Evolutionary conservation across 2,113 vertebrate species (phyloP), one percentile per base, ranked within the genome.

Genomic region (Falcunculus frontatus): DNA sequence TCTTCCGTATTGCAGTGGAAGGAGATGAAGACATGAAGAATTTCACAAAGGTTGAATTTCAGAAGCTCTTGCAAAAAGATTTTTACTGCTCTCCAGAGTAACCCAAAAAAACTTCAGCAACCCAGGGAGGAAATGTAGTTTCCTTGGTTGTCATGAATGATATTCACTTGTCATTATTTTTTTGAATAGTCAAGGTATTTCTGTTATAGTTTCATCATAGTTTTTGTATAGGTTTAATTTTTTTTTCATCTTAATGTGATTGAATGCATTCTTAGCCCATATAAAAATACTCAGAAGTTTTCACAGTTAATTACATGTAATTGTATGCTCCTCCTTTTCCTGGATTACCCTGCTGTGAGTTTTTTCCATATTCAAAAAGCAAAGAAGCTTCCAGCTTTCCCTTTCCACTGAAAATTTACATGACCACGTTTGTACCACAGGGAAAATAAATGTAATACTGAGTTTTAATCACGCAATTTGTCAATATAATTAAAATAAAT

Each of bases 401-500:
- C 23, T 70, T 90, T 92, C 26, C 56, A 62, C 62, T 19, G 52
- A 81, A 87, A 94, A 89, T 73, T 67, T 79, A 35, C 47, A 39
- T 47, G 29, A 44, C 26, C 27, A 3, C 41, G 17, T 73, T 46
- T 8, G 23, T 88, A 62, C 57, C 30, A 50, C 3, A 15, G 64
- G 55, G 63, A 56, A 70, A 93, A 83, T 80, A 90, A 85, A 84
- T 70, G 10, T 41, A 60, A 62, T 55, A 30, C n/a, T 85, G 53
- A 10, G 4, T 46, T 90, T 86, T 33, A 80, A 84, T 88, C 3
- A 57, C 69, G 35, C 14, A 25, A 55, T 83, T 91, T 94, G 37
- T 85, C 78, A 55, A 59, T 90, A 64, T 33, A 85, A 89, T 91
- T 89, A 91, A 78, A 89, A 92, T 64, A 64, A 87, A 76, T 64